A percentile compares a stretch with the other conserved stretches of the same genome.
phyloP scores from a whole-genome alignment of 2,113 vertebrate genomes.

The Python bivittatus region DNA sequence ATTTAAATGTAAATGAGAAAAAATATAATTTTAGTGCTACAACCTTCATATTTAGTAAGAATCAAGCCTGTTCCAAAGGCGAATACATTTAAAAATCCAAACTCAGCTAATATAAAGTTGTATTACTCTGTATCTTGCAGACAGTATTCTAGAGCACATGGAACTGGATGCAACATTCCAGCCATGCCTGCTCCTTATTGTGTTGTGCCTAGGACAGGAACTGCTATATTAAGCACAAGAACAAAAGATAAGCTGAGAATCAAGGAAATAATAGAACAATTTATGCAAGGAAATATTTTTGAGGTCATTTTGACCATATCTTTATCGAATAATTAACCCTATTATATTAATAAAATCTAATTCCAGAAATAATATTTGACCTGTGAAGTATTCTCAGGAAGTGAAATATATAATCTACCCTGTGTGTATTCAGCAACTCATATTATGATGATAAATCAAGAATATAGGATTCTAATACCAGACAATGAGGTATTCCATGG shows the following conservation, averaged over 20 bases:
- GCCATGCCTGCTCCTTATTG: not conserved
- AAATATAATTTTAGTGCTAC: not conserved
- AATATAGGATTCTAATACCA: not conserved
- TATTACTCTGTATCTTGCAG: not conserved
- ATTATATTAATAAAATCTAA: not conserved
- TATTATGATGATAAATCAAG: not conserved
- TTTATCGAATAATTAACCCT: slow-evolving; percentile 10
- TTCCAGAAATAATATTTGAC: not conserved
- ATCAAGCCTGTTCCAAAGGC: not conserved
- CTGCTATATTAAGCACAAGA: slow-evolving; percentile 7
- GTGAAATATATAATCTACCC: not conserved
- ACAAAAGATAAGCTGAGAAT: slow-evolving; percentile 10
- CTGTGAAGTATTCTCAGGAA: not conserved
- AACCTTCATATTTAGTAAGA: not conserved
- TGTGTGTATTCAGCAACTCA: not conserved
- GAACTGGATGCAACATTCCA: not conserved
- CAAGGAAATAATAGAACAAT: slow-evolving; percentile 10
- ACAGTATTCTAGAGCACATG: not conserved
- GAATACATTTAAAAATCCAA: not conserved
- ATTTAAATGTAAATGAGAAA: not conserved
- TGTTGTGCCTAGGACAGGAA: slow-evolving; percentile 1
- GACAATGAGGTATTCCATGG: not conserved
- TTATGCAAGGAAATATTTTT: not conserved
- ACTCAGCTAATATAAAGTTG: not conserved
- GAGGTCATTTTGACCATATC: not conserved